Evolutionary conservation across 2,797 vertebrate genomes (phyloP).

Genomic region (Kryptopterus vitreolus): DNA sequence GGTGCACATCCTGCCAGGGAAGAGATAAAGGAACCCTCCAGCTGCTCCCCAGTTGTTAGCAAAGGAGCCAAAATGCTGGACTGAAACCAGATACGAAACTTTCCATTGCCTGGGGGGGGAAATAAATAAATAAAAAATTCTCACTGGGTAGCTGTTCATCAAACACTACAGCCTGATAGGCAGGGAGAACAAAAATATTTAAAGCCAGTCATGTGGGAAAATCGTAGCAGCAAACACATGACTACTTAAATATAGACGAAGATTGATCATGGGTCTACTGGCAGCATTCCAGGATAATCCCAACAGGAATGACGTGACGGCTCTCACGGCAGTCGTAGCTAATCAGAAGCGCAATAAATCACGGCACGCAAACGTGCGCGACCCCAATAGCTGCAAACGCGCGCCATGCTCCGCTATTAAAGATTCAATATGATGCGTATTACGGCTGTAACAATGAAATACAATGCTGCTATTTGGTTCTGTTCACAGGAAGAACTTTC

Average conservation of each 20-base stretch:
- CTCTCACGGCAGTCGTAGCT: background rate
- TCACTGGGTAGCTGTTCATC: background rate
- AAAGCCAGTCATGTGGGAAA: background rate
- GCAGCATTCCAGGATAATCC: constrained; percentile 15
- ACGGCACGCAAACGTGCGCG: background rate
- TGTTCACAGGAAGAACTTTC: background rate
- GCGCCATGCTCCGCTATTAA: background rate
- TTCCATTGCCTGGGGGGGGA: background rate
- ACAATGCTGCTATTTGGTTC: background rate
- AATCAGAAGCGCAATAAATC: constrained; percentile 5
- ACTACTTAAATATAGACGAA: constrained; percentile 19
- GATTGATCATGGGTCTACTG: constrained; percentile 23
- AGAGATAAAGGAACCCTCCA: constrained; percentile 28
- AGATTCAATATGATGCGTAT: background rate
- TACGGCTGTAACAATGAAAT: background rate
- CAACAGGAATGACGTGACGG: background rate
- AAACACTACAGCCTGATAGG: background rate
- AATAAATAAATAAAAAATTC: background rate
- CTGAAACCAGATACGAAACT: constrained; percentile 19
- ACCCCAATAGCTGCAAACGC: background rate
- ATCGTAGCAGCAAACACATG: background rate
- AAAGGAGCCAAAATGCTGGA: constrained; percentile 7
- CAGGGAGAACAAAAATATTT: background rate
- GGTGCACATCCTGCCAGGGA: constrained; percentile 6
- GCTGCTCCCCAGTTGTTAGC: constrained; percentile 35